Base-by-base conservation (phyloP, 37 sponge, comb jelly and placozoan species). In the Bolinopsis microptera region DNA sequence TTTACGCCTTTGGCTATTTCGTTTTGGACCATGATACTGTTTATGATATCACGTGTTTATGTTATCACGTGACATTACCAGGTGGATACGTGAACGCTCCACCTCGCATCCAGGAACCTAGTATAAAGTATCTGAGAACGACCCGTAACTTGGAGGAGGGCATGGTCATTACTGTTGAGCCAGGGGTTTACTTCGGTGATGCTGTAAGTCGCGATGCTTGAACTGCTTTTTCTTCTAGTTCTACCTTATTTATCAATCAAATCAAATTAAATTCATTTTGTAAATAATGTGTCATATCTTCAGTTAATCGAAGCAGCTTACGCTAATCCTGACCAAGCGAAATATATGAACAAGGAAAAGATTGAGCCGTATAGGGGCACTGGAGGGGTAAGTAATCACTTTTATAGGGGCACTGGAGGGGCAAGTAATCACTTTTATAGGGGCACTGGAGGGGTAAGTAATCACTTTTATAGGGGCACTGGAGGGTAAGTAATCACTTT, bases 351-450 rank as follows among this genome's bases (percentile, higher is more conserved):
- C 83, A 83, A 35, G 34, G 98, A 97, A 0, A 61, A 92, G 70
- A 92, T 99, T 0, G 70, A 93, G 32, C 94, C 74, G 68, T 97
- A 95, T 69, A 72, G 96, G 33, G 74, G 90, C 27, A 96, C 93
- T 88, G 99, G 99, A 48, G 99, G 99, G 76, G 99, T 98, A 76
- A n/a, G n/a, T n/a, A n/a, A n/a, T n/a, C n/a, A n/a, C n/a, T n/a
- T n/a, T n/a, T n/a, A n/a, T n/a, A n/a, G n/a, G n/a, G n/a, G n/a
- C n/a, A n/a, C n/a, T n/a, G n/a, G n/a, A n/a, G n/a, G n/a, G n/a
- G n/a, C n/a, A n/a, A n/a, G n/a, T n/a, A n/a, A n/a, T n/a, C n/a
- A n/a, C n/a, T n/a, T n/a, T n/a, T n/a, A n/a, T n/a, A n/a, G n/a
- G n/a, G n/a, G n/a, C n/a, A n/a, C n/a, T n/a, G n/a, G n/a, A n/a